Base-by-base conservation (phyloP, 2,797 vertebrate species). In the Takifugu rubripes region DNA sequence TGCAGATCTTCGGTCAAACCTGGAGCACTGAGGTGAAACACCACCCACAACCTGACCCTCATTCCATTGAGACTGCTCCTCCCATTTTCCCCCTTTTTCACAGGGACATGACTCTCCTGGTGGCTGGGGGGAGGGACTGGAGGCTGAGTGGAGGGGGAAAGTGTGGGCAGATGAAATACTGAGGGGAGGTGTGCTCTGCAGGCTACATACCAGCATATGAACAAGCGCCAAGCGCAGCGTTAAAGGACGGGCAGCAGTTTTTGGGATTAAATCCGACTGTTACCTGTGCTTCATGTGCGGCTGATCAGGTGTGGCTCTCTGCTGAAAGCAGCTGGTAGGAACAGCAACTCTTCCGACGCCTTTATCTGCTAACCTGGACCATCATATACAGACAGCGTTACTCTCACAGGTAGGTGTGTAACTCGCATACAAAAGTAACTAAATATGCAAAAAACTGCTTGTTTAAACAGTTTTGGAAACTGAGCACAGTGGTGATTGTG, bases 141-240 rank as follows among this genome's bases (percentile, higher is more conserved):
- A 73, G 71, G 48, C 61, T 72, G 59, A 70, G 68, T 67, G 17
- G 36, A 54, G 67, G 72, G 72, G 70, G 66, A 75, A 11, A 46
- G 16, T 8, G 2, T 21, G 17, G 44, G 17, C 16, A 46, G 9
- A 44, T 15, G n/a, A 44, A 44, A 44, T 16, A 75, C 64, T 64
- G 64, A 8, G 62, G 66, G 67, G 75, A 65, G 83, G 77, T 69
- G 72, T 64, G 61, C 47, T 74, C 66, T 65, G 72, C 50, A 56
- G 68, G 66, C 75, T 66, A 67, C 64, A 77, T 83, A 76, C 82
- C 81, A 81, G 70, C 55, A 78, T 61, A 69, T 70, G 74, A 78
- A 66, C 74, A 54, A 74, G 70, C 61, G 74, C 59, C 42, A 68
- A 68, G 70, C 66, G 50, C 64, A 54, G 64, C 64, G 62, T 51